Evolutionary conservation across 1,140 invertebrate species (phyloP), one percentile per base, ranked within the genome.

Genomic region (Bilobella aurantiaca): DNA sequence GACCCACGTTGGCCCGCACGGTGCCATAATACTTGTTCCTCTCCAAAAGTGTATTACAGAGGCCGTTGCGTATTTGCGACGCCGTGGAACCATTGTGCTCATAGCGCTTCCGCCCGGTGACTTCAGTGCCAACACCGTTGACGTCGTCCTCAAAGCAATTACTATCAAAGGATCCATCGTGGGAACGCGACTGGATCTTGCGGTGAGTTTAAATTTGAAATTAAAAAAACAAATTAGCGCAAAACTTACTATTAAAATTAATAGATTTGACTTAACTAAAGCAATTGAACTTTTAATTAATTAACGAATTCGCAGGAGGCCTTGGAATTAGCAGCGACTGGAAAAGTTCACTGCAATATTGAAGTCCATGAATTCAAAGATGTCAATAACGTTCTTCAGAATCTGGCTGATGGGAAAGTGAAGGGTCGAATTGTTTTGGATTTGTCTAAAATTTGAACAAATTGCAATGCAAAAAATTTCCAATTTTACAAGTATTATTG

Each of bases 401-500:
- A 18, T 42, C 18, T 42, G 34, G 34, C 34, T 42, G 18, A 8
- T 42, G 34, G 34, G 18, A 42, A 42, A 42, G 18, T 42, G 8
- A 12, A 8, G 18, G 34, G 34, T 42, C 8, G 34, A 18, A 18
- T 42, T 42, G 34, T 42, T 8, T 42, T 42, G 34, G 34, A 42
- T 42, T 42, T 42, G 18, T 42, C 34, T 12, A 42, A 42, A 42
- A 18, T 42, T 42, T 42, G 18, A 42, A 42, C n/a, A n/a, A n/a
- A n/a, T n/a, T n/a, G n/a, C n/a, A n/a, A n/a, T n/a, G n/a, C n/a
- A 78, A 12, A 72, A 76, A 8, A 74, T 66, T 64, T 77, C 77
- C 2, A 78, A 79, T 67, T n/a, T n/a, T n/a, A n/a, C n/a, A n/a
- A n/a, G n/a, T n/a, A n/a, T n/a, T n/a, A n/a, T n/a, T n/a, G n/a